Conservation (phyloP, 2,797 vertebrate genomes). For the Urosaurus nigricauda region DNA sequence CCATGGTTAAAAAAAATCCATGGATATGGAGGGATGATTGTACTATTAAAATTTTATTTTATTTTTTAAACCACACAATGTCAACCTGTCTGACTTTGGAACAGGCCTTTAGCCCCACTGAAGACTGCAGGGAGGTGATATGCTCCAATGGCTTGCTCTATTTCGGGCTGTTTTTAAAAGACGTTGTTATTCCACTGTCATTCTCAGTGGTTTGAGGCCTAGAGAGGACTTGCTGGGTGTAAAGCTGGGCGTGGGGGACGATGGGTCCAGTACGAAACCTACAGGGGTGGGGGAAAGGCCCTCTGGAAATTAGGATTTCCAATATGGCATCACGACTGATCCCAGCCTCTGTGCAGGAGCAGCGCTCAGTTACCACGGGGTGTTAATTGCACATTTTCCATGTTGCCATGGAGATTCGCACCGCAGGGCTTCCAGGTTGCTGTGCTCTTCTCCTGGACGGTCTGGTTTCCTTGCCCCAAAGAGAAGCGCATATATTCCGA, state of each 20-base stretch:
- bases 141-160: not conserved
- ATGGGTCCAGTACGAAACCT: not conserved
- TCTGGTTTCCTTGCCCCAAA: not conserved
- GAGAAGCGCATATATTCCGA: too few relatives aligned
- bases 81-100: too few relatives aligned
- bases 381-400: conserved; percentile 21
- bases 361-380: conserved; percentile 13
- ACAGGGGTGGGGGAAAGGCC: not conserved
- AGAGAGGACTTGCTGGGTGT: too few relatives aligned
- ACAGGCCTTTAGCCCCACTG: too few relatives aligned
- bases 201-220: not conserved
- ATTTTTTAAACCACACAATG: too few relatives aligned
- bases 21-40: too few relatives aligned
- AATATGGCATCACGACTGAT: not conserved
- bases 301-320: not conserved
- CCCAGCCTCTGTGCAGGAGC: too few relatives aligned
- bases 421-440: not conserved
- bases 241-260: not conserved
- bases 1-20: too few relatives aligned
- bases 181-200: too few relatives aligned
- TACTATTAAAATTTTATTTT: too few relatives aligned
- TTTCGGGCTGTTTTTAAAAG: not conserved
- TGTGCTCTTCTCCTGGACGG: not conserved
- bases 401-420: conserved; percentile 34
- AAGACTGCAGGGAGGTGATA: too few relatives aligned